phyloP scores from a whole-genome alignment of 37 sponge, comb jelly and placozoan genomes.

The Axinella damicornis region DNA sequence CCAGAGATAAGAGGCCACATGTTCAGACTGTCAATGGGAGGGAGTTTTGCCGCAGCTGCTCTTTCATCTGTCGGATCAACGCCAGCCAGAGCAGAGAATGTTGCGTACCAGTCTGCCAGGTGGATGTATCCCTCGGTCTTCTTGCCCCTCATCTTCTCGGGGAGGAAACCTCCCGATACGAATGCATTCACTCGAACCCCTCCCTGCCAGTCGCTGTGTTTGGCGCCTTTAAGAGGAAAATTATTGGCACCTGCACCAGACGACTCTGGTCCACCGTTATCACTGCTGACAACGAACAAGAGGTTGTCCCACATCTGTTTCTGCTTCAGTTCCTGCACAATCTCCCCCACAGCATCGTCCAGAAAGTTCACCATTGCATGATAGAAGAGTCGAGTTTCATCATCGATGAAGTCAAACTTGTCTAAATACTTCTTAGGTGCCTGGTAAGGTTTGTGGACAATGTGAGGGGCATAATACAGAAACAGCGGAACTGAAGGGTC shows the following conservation, averaged over 20 bases:
- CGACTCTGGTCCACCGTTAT: conserved; percentile 54
- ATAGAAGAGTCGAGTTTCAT: conserved; percentile 12
- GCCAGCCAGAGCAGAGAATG: conserved; percentile 45
- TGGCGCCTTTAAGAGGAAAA: conserved; percentile 63
- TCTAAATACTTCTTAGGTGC: conserved; percentile 37
- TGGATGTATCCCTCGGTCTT: conserved; percentile 43
- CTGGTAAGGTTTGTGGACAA: conserved; percentile 26
- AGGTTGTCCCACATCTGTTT: conserved; percentile 69
- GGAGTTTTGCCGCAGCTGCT: conserved; percentile 17
- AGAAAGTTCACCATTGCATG: conserved; percentile 58
- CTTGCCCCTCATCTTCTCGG: conserved; percentile 18
- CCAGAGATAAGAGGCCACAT: too few relatives aligned
- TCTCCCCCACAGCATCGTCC: conserved; percentile 41
- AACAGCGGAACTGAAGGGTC: too few relatives aligned
- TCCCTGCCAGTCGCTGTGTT: conserved; percentile 48
- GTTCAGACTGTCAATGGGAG: conserved; percentile 31
- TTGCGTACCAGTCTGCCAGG: conserved; percentile 53
- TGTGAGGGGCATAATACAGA: too few relatives aligned
- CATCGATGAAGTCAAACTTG: conserved; percentile 35
- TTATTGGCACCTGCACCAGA: conserved; percentile 41
- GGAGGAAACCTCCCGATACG: conserved; percentile 42
- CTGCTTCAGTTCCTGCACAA: conserved; percentile 25
- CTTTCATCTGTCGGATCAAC: conserved; percentile 24
- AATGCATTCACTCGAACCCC: conserved; percentile 68
- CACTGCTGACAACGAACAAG: conserved; percentile 45